phyloP scores from a whole-genome alignment of 2,888 invertebrate species.

The Caprella mutica region DNA sequence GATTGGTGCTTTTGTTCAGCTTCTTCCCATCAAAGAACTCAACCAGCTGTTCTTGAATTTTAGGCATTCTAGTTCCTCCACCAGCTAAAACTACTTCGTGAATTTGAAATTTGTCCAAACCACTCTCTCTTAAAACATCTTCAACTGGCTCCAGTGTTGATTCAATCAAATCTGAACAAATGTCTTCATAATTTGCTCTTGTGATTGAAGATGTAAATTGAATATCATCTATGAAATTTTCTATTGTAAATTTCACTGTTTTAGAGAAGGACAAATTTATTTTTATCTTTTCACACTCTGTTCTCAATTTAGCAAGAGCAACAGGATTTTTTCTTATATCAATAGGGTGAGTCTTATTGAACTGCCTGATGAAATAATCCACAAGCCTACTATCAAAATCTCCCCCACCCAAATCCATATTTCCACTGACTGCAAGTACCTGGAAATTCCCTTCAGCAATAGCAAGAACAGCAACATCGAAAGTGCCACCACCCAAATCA shows the following conservation, averaged over 20 bases:
- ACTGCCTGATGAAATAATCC: not conserved
- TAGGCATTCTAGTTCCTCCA: slow-evolving; percentile 62
- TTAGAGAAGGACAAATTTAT: not conserved
- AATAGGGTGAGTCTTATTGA: not conserved
- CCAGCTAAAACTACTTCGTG: slow-evolving; percentile 52
- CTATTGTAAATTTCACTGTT: too few species aligned
- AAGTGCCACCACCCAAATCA: too few species aligned
- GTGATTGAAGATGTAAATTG: not conserved
- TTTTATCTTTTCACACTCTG: not conserved
- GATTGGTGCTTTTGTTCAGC: slow-evolving; percentile 50
- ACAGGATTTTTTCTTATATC: not conserved
- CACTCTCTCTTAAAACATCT: slow-evolving; percentile 38
- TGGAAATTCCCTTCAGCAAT: not conserved
- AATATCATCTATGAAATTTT: too few species aligned
- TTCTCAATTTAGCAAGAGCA: not conserved
- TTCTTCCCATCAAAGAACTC: slow-evolving; percentile 55
- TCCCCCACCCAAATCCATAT: not conserved
- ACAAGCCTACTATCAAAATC: not conserved
- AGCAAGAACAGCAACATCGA: not conserved
- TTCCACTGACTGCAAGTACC: not conserved
- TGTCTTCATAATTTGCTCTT: not conserved
- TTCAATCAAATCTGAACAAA: not conserved
- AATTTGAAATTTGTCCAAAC: slow-evolving; percentile 38
- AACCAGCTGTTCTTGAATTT: slow-evolving; percentile 55
- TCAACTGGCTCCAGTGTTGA: not conserved